Evolutionary conservation across 2,797 vertebrate species (phyloP).

Genomic region (Coreius guichenoti): DNA sequence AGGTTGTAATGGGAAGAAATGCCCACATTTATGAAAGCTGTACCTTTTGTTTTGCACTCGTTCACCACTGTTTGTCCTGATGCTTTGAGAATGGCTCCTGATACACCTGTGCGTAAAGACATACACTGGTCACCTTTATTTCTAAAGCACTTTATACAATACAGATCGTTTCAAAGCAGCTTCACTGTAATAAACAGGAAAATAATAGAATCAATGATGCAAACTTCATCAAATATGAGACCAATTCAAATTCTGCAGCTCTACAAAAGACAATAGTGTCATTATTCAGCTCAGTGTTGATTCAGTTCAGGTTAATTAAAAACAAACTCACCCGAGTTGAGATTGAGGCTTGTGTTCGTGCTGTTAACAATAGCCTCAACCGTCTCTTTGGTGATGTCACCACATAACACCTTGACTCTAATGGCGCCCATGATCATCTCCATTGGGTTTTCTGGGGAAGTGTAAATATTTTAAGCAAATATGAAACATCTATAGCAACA

Average conservation of each 20-base stretch:
- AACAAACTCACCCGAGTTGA: conserved; percentile 58
- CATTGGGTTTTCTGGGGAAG: conserved; percentile 23
- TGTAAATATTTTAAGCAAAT: background rate
- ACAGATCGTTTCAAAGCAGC: background rate
- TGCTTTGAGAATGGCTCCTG: conserved; percentile 68
- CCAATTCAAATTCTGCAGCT: background rate
- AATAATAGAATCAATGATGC: background rate
- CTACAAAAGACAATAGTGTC: background rate
- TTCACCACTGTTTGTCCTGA: conserved; percentile 65
- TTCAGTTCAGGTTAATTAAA: background rate
- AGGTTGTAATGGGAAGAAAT: background rate
- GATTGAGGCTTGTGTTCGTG: conserved; percentile 65
- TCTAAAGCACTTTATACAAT: background rate
- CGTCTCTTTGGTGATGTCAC: conserved; percentile 67
- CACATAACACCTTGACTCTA: conserved; percentile 62
- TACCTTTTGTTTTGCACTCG: conserved; percentile 67
- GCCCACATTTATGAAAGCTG: background rate
- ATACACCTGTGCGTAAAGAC: conserved; percentile 62
- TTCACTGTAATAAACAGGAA: too few relatives aligned
- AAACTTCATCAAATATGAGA: background rate
- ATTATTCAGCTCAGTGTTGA: background rate
- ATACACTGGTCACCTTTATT: background rate
- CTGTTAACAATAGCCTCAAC: conserved; percentile 69
- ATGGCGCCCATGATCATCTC: conserved; percentile 63
- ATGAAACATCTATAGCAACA: background rate